Percentiles rank a stretch among this genome's conserved stretches.
phyloP scores from a whole-genome alignment of 2,888 invertebrate species.

The Dryobota labecula region DNA sequence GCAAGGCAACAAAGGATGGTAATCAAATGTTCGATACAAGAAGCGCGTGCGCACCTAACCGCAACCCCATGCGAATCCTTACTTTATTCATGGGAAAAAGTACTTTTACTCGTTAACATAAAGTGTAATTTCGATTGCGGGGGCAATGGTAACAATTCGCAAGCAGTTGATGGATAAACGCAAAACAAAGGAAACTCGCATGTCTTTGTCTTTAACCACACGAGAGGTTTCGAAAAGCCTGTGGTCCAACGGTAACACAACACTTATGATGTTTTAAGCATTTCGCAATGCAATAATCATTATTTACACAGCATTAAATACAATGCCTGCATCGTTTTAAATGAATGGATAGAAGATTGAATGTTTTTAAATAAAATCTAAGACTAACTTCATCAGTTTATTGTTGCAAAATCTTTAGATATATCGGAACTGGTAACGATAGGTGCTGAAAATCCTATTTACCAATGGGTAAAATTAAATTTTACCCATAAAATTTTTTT shows the following conservation, averaged over 20 bases:
- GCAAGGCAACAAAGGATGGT: conserved; percentile 71
- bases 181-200: conserved; percentile 77
- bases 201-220: conserved; percentile 78
- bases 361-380: not conserved
- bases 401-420: not conserved
- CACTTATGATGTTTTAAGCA: conserved; percentile 55
- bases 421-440: not conserved
- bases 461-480: too few relatives aligned
- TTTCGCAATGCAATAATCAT: conserved; percentile 40
- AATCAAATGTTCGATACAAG: conserved; percentile 73
- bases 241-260: conserved; percentile 79
- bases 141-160: conserved; percentile 65
- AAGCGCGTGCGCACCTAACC: conserved; percentile 81
- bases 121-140: conserved; percentile 21
- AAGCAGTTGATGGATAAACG: conserved; percentile 70
- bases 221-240: conserved; percentile 77
- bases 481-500: too few relatives aligned
- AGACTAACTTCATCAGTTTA: not conserved
- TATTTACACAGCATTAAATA: conserved; percentile 24
- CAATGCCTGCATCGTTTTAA: not conserved
- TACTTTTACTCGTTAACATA: not conserved
- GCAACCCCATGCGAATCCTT: conserved; percentile 70
- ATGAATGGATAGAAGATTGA: not conserved
- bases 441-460: not conserved
- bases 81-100: conserved; percentile 30